A percentile compares a stretch with the other conserved stretches of the same genome.
phyloP scores from a whole-genome alignment of 2,113 vertebrate species.

The Myocastor coypus region DNA sequence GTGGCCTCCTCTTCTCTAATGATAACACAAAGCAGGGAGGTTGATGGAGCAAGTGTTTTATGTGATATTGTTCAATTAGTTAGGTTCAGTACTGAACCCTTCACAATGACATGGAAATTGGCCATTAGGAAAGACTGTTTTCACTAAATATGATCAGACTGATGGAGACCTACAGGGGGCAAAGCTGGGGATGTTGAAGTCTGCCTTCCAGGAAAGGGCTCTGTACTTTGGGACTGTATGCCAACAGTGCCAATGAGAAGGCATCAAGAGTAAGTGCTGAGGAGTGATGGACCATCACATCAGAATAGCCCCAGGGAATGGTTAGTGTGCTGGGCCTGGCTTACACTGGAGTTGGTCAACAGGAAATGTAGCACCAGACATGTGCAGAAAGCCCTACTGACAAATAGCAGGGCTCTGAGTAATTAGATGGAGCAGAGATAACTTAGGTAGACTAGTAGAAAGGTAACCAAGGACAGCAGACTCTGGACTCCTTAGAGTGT shows the following conservation, averaged over 20 bases:
- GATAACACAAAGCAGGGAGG: neutral
- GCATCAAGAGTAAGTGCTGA: neutral
- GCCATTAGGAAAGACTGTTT: conserved; percentile 43
- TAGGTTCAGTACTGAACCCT: conserved; percentile 15
- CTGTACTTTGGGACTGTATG: neutral
- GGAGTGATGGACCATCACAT: rapidly evolving
- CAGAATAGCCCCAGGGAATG: rapidly evolving
- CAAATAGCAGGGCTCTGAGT: neutral
- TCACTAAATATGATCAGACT: conserved; percentile 24
- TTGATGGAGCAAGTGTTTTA: conserved; percentile 33
- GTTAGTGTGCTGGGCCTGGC: neutral
- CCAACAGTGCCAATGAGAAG: neutral
- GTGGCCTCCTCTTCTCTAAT: conserved; percentile 12
- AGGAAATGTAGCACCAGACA: neutral
- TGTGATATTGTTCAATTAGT: neutral
- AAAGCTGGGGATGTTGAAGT: neutral
- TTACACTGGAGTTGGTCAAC: neutral
- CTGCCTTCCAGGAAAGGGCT: neutral
- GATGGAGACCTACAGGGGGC: neutral
- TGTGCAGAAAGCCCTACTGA: neutral
- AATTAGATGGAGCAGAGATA: neutral
- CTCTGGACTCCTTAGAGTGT: neutral
- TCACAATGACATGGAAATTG: conserved; percentile 23
- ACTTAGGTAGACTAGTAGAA: neutral
- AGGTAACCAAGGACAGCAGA: neutral